Base-by-base conservation (phyloP, 2,113 vertebrate genomes). In the Calidris pygmaea region DNA sequence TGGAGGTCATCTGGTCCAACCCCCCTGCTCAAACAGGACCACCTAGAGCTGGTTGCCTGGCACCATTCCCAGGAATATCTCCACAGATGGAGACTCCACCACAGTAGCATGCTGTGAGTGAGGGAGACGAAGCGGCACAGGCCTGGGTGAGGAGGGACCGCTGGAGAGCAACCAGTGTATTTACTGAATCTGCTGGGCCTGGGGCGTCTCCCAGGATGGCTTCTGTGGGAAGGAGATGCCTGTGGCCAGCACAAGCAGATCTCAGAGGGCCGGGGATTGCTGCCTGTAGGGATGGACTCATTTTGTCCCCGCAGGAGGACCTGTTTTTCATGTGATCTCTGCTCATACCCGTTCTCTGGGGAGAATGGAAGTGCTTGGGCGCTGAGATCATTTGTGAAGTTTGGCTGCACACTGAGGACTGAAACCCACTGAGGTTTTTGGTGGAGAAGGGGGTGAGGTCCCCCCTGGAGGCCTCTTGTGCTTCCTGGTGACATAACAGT, bases 401-500 rank as follows among this genome's bases (percentile, higher is more conserved):
- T 90, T 58, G 47, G 74, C 45, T 72, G 48, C 65, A 59, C 1
- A 3, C 47, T 92, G 58, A 94, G 43, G 50, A 35, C 53, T 76
- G 86, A 92, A 90, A 89, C 30, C 19, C 22, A 24, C 27, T 78
- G 6, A 20, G 66, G 48, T 26, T 89, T 86, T 96, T 93, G 87
- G 83, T 93, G 88, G 78, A 91, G 55, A 87, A 90, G 37, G 52
- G 60, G 72, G 26, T 89, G 76, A 93, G 34, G 86, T 82, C n/a
- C 53, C 50, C 45, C 34, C 58, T 10, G 4, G 90, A 96, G 83
- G 30, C 53, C 76, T 75, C 39, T 50, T 66, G 63, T 1, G 1
- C 87, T 89, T 87, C 81, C 32, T 93, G 85, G 70, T 95, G 83
- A 95, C 66, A 4, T 90, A 92, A 96, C 26, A 3, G 83, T 95